These are phyloP conservation scores for Metridium senile DNA, from an alignment of 92 coral and sea anemone species.

Conservation along the genomic window DNA sequence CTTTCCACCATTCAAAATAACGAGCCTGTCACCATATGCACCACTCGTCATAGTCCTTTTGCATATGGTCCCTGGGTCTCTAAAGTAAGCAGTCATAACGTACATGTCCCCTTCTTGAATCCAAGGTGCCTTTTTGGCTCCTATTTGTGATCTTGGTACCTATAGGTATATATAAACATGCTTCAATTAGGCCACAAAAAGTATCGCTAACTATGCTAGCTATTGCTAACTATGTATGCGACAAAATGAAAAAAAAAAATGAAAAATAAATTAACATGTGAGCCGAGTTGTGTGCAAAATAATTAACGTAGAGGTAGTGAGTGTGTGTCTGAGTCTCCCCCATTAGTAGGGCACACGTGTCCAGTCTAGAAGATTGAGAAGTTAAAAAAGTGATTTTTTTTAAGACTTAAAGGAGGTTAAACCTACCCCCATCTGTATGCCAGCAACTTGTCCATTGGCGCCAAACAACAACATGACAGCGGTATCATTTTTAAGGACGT, in stretches of 20 bases:
- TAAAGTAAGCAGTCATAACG: conserved; percentile 93
- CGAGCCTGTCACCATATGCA: conserved; percentile 73
- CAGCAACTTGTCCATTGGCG: conserved; percentile 83
- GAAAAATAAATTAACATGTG: too few species aligned
- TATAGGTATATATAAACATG: not conserved
- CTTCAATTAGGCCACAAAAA: not conserved
- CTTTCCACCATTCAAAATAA: conserved; percentile 71
- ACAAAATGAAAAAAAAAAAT: too few species aligned
- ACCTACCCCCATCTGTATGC: conserved; percentile 93
- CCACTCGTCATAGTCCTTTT: conserved; percentile 43
- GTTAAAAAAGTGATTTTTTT: not conserved
- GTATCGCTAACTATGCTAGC: not conserved
- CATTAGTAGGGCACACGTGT: too few species aligned
- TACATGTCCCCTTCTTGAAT: conserved; percentile 72
- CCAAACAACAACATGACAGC: conserved; percentile 92
- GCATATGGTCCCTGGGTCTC: conserved; percentile 76
- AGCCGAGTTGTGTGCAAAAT: too few species aligned
- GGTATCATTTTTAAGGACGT: conserved; percentile 74
- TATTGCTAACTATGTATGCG: not conserved
- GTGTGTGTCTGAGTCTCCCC: too few species aligned
- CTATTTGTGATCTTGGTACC: conserved; percentile 61
- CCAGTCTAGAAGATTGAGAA: not conserved
- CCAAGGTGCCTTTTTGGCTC: conserved; percentile 57
- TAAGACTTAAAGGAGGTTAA: not conserved
- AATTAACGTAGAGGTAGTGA: too few species aligned